Base-by-base conservation (phyloP, 2,113 vertebrate genomes). In the Anolis sagrei region DNA sequence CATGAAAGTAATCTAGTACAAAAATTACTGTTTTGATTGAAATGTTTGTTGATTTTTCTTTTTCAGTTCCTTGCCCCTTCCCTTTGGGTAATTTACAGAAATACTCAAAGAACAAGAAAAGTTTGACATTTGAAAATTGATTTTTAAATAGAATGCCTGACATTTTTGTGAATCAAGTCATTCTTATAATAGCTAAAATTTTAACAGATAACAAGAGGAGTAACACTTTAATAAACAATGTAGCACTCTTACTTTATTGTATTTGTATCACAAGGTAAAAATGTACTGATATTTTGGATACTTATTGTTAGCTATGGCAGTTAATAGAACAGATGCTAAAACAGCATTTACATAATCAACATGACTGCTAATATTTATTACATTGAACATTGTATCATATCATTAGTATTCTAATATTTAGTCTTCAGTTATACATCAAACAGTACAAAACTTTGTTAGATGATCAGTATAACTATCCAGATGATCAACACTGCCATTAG, bases 261-360 rank as follows among this genome's bases (percentile, higher is more conserved):
- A 32, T 27, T 21, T 68, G 62, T 61, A 2, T 77, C 61, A 58
- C 23, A 58, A 54, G 29, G n/a, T 64, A 39, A 64, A 79, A 79
- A 18, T 8, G 36, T 54, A 25, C 11, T 64, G 58, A 0, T 7
- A 5, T 66, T 81, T 54, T 82, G 27, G 19, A 19, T 68, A 68
- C 2, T 64, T 51, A 70, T 7, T 51, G 27, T 48, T 80, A 27
- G 3, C 34, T 68, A 18, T 79, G 44, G n/a, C n/a, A 54, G 34
- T 70, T 82, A 72, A 81, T 70, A 49, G 69, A 54, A 82, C 7
- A 82, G 23, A 73, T 61, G 39, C 68, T 54, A 73, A 61, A 36
- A 58, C 69, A 70, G 14, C 16, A 14, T 81, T 81, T 81, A 10
- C 29, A 51, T 70, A 69, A 69, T 69, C 29, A 81, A 49, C 49